Evolutionary conservation across 2,797 vertebrate genomes (phyloP), one percentile per base, ranked within the genome.

Genomic region (Poeciliopsis infans): DNA sequence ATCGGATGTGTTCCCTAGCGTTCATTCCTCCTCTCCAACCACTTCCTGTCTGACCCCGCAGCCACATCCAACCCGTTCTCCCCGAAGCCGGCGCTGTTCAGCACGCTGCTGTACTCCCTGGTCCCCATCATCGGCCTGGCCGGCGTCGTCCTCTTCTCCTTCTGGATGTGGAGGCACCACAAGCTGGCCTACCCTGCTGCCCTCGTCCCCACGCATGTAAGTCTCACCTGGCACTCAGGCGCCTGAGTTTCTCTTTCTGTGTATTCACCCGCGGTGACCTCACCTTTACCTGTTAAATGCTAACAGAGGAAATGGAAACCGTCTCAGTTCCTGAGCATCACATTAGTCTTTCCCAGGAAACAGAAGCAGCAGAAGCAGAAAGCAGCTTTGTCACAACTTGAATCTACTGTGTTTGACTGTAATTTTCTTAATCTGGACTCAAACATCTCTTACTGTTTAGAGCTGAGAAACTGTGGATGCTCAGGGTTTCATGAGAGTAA

Each of bases 161-260:
- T 99, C 93, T 99, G 98, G 98, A 98, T 99, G 95, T 99, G 99
- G 93, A 95, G 98, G 75, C 98, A 99, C 85, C 98, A 99, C 94
- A 99, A 99, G 90, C 96, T 99, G 92, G 98, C 98, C 3, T 99
- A 99, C 88, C 98, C 98, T 5, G 97, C 98, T 0, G 98, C 98
- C 76, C 97, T 99, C 5, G 98, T 99, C 87, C 98, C 98, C 86
- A 99, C 98, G 83, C 98, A 99, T 91, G 98, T 99, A 97, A 96
- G 96, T 95, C 74, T 16, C 20, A 2, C 1, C 23, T 0, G 28
- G 41, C 23, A 6, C 7, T 23, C 49, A 23, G 49, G 49, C 7
- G 41, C 51, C 70, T 15, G 57, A 1, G 76, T 83, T 87, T 82
- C 39, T 43, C 25, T 46, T 71, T 39, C 53, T n/a, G 20, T 25